A percentile compares a stretch with the other conserved stretches of the same genome.
These are phyloP conservation scores for Ceyx melanurus DNA, from an alignment of 2,113 vertebrate genomes.

Conservation along the genomic window DNA sequence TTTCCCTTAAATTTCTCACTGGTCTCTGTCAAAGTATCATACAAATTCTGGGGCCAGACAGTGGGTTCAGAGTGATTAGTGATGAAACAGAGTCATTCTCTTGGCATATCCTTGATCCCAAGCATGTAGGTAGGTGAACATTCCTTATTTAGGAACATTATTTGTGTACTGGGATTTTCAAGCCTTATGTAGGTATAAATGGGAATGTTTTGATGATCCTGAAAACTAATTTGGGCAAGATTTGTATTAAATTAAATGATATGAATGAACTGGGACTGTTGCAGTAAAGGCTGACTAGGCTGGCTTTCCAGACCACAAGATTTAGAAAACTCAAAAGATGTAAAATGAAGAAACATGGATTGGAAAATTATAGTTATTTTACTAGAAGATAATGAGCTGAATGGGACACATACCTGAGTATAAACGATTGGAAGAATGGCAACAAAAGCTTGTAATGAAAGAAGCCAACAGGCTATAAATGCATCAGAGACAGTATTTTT, in stretches of 20 bases:
- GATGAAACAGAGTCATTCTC: not conserved
- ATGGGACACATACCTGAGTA: not conserved
- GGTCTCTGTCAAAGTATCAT: not conserved
- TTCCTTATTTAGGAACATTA: not conserved
- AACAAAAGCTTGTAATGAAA: not conserved
- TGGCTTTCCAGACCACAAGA: not conserved
- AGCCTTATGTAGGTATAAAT: not conserved
- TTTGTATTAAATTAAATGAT: not conserved
- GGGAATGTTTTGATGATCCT: not conserved
- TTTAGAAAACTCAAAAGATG: not conserved
- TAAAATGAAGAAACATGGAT: not conserved
- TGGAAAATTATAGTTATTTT: not conserved
- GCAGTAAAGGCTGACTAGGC: not conserved
- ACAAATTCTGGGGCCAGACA: not conserved
- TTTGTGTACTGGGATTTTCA: not conserved
- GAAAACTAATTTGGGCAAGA: not conserved
- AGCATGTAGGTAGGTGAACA: not conserved
- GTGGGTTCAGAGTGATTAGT: not conserved
- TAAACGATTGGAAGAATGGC: not conserved
- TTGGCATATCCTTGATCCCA: not conserved
- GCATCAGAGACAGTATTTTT: not conserved
- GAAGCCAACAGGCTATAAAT: not conserved
- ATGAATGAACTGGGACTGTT: not conserved
- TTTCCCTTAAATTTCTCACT: not conserved
- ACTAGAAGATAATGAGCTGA: not conserved